Percentiles rank a stretch among this genome's conserved stretches.
These are phyloP conservation scores for Percopsis transmontana DNA, from an alignment of 2,113 vertebrate species.

Conservation along the genomic window DNA sequence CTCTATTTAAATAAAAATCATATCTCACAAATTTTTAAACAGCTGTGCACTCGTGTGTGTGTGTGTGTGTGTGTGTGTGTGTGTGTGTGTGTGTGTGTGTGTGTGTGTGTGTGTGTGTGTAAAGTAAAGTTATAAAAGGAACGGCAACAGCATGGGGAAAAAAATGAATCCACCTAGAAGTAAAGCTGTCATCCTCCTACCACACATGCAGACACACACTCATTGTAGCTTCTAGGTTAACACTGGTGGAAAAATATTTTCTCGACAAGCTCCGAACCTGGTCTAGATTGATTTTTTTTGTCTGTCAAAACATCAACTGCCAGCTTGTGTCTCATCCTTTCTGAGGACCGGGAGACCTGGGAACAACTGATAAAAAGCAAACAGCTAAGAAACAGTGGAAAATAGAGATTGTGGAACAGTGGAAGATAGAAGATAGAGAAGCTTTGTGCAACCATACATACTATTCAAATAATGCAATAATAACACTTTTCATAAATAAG, in stretches of 20 bases:
- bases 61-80: slow-evolving; percentile 36
- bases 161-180: slow-evolving; percentile 59
- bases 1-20: not conserved
- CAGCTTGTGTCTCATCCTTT: slow-evolving; percentile 49
- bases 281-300: slow-evolving; percentile 51
- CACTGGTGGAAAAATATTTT: slow-evolving; percentile 8
- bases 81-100: slow-evolving; percentile 23
- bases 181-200: slow-evolving; percentile 72
- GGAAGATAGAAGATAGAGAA: too few relatives aligned
- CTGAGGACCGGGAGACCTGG: slow-evolving; percentile 19
- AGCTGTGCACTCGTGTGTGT: slow-evolving; percentile 30
- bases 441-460: too few relatives aligned
- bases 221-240: not conserved
- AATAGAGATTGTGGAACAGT: slow-evolving; percentile 11
- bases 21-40: too few relatives aligned
- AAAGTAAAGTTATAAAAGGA: slow-evolving; percentile 56
- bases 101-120: slow-evolving; percentile 37
- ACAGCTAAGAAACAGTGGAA: slow-evolving; percentile 29
- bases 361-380: slow-evolving; percentile 9
- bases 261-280: slow-evolving; percentile 23
- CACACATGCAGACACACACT: slow-evolving; percentile 33
- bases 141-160: slow-evolving; percentile 61
- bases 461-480: not conserved
- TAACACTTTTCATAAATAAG: not conserved
- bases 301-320: slow-evolving; percentile 44